These are phyloP conservation scores for Callyntrura sp. DNA, from an alignment of 2,888 invertebrate genomes.

Conservation along the genomic window DNA sequence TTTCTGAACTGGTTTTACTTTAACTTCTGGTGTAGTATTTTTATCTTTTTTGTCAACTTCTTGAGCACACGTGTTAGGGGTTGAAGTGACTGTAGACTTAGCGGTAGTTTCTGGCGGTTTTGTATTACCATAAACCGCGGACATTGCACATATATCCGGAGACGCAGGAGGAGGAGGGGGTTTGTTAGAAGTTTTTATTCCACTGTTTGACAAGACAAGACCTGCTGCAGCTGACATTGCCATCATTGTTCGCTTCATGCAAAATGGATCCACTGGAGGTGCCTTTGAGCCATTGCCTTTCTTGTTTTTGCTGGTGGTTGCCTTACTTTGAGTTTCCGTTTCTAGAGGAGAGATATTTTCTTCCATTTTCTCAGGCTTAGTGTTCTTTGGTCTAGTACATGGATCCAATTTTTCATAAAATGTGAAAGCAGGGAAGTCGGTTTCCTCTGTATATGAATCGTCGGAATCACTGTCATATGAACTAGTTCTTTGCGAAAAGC, in stretches of 20 bases:
- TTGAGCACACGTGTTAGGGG: neutral
- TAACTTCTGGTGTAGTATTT: neutral
- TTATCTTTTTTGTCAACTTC: neutral
- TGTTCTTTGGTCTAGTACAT: neutral
- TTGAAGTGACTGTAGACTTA: neutral
- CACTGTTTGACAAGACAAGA: slow-evolving; percentile 75
- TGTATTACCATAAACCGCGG: neutral
- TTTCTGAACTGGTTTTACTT: neutral
- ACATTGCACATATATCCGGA: neutral
- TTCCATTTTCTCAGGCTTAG: slow-evolving; percentile 7
- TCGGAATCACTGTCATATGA: neutral
- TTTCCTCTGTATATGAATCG: neutral
- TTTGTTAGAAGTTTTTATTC: slow-evolving; percentile 11
- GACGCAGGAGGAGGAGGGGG: neutral
- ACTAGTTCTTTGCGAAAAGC: neutral
- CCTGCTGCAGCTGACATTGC: slow-evolving; percentile 82
- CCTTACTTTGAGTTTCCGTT: neutral
- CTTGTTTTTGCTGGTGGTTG: neutral
- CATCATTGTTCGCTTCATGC: slow-evolving; percentile 79
- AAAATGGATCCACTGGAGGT: slow-evolving; percentile 54
- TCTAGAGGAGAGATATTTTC: slow-evolving; percentile 13
- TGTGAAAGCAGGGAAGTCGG: neutral
- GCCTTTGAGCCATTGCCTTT: slow-evolving; percentile 20
- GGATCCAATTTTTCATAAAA: neutral
- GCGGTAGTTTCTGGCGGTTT: neutral